Conservation (phyloP, 2,113 vertebrate species). For the Fulmarus glacialis region DNA sequence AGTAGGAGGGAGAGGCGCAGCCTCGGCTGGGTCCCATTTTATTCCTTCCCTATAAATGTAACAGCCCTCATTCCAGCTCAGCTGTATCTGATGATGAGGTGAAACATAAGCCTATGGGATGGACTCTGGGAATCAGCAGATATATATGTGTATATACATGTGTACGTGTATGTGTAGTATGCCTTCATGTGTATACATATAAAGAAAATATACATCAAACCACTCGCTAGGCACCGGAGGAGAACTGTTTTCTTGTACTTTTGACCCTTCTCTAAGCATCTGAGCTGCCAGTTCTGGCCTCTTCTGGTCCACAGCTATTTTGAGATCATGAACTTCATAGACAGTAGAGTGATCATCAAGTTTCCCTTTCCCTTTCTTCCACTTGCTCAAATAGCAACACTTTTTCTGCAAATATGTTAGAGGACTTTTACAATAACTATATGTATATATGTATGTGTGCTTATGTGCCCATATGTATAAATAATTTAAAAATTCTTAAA, state of each 20-base stretch:
- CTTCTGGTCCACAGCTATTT: neutral
- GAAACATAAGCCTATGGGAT: neutral
- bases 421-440: neutral
- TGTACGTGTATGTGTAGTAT: neutral
- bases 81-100: neutral
- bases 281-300: neutral
- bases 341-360: neutral
- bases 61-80: neutral
- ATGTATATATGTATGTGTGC: neutral
- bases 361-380: neutral
- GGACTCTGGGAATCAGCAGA: neutral
- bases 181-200: accelerated
- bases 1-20: neutral
- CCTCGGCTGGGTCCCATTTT: neutral
- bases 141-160: accelerated
- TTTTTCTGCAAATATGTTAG: neutral
- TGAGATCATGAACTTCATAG: neutral
- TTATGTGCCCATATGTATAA: neutral
- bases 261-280: neutral
- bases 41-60: neutral
- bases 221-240: neutral
- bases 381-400: neutral
- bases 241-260: neutral
- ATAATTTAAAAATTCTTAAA: neutral
- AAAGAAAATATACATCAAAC: neutral